Evolutionary conservation across 2,113 vertebrate genomes (phyloP).

Genomic region (Asarcornis scutulata): DNA sequence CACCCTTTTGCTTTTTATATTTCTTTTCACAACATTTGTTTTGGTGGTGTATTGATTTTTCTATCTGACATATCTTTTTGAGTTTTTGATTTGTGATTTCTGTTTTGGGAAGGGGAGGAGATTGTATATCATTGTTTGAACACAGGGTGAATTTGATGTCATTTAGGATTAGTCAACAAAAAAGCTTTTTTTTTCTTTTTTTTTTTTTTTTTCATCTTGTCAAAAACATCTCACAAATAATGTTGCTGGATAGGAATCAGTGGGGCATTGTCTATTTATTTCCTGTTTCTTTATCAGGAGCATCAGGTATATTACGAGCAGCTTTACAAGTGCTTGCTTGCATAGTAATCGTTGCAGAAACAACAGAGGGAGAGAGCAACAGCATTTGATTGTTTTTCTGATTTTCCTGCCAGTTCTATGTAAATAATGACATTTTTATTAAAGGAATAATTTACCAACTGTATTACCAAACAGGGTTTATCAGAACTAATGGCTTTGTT

Average conservation of each 20-base stretch:
- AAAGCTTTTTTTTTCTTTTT: no score
- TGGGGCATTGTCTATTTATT: background rate
- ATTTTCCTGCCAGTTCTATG: background rate
- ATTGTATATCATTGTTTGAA: background rate
- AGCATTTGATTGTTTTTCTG: background rate
- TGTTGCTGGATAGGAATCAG: accelerated
- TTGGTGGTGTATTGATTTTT: background rate
- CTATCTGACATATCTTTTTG: background rate
- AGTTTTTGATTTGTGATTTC: background rate
- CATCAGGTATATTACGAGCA: background rate
- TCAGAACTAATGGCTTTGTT: background rate
- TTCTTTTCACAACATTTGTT: background rate
- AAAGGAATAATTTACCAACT: background rate
- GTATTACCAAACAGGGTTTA: background rate
- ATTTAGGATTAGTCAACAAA: background rate
- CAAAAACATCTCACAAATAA: background rate
- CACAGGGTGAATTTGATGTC: background rate
- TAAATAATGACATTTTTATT: background rate
- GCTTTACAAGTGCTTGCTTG: background rate
- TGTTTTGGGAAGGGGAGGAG: background rate
- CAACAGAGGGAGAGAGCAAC: background rate
- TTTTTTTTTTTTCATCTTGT: background rate
- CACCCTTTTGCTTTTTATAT: background rate
- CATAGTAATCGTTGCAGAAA: background rate
- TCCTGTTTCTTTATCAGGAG: background rate